phyloP scores from a whole-genome alignment of 2,113 vertebrate species.

The Scatophagus argus region DNA sequence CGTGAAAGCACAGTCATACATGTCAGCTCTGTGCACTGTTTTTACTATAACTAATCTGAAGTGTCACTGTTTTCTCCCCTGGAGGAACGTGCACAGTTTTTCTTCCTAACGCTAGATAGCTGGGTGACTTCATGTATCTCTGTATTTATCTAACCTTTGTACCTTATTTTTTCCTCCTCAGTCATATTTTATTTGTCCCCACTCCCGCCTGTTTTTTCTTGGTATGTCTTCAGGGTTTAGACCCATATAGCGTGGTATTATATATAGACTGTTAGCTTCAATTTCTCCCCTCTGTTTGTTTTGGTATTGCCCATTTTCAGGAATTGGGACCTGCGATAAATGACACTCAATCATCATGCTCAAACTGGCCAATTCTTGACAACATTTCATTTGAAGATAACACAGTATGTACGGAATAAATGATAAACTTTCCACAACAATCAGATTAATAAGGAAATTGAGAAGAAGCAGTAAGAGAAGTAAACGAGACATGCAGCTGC shows the following conservation, averaged over 20 bases:
- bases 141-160: background rate
- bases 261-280: constrained; percentile 15
- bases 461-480: constrained; percentile 12
- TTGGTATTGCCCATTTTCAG: constrained; percentile 1
- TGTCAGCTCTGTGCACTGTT: background rate
- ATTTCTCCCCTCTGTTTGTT: background rate
- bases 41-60: constrained; percentile 22
- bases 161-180: background rate
- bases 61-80: constrained; percentile 12
- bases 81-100: constrained; percentile 28
- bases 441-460: background rate
- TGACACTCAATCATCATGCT: background rate
- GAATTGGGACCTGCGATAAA: constrained; percentile 1
- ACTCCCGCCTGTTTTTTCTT: background rate
- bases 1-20: background rate
- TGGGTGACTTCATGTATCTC: constrained; percentile 10
- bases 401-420: background rate
- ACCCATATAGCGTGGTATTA: constrained; percentile 11
- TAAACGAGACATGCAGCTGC: constrained; percentile 45
- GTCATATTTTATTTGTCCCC: background rate
- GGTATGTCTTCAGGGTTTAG: background rate
- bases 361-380: background rate
- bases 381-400: constrained; percentile 19
- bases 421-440: background rate
- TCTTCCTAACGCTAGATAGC: background rate